These are phyloP conservation scores for Limnothrissa miodon DNA, from an alignment of 2,113 vertebrate genomes.

Conservation along the genomic window DNA sequence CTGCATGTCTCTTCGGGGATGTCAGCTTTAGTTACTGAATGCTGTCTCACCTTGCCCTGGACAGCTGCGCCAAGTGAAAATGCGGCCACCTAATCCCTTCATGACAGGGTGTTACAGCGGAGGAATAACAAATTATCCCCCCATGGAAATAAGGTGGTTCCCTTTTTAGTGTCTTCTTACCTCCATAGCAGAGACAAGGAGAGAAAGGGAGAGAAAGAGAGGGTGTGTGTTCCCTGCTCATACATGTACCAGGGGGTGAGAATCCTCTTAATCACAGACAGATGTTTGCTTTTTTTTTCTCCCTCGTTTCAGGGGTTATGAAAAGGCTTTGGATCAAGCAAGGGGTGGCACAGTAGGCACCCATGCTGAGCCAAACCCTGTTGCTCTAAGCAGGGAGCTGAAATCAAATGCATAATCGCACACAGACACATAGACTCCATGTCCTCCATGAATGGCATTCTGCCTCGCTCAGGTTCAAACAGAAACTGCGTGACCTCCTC, in stretches of 20 bases:
- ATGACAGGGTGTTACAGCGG: not conserved
- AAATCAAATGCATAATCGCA: too few relatives aligned
- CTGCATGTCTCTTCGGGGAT: not conserved
- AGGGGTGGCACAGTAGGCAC: not conserved
- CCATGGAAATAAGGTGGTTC: not conserved
- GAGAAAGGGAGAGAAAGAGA: not conserved
- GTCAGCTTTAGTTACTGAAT: slow-evolving; percentile 1
- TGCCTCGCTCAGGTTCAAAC: not conserved
- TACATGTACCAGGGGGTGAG: not conserved
- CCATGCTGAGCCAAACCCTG: not conserved
- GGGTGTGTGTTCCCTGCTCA: not conserved
- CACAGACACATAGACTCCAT: not conserved
- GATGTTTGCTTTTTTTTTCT: not conserved
- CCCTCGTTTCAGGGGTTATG: not conserved
- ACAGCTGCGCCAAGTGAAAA: not conserved
- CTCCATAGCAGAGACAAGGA: too few relatives aligned
- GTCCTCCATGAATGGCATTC: not conserved
- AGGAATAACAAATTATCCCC: not conserved
- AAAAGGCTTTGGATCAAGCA: not conserved
- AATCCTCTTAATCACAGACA: not conserved
- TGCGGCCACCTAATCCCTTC: not conserved
- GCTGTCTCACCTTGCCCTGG: slow-evolving; percentile 5
- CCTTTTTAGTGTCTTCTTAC: too few relatives aligned
- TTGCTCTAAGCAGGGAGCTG: not conserved
- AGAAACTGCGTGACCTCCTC: not conserved